Conservation (phyloP, 2,888 invertebrate genomes). For the Mythimna albipuncta region DNA sequence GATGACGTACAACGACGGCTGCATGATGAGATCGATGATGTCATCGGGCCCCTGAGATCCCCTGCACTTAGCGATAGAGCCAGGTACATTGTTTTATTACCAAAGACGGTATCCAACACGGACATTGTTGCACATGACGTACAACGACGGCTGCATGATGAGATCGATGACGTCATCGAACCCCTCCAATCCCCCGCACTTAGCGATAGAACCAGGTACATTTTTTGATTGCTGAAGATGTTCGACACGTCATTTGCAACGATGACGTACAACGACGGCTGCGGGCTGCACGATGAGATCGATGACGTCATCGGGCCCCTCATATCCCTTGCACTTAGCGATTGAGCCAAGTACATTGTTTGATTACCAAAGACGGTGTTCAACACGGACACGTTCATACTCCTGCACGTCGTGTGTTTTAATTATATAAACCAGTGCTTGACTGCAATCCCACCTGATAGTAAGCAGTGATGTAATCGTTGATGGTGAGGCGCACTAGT, state of each 20-base stretch:
- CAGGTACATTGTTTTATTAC: conserved; percentile 74
- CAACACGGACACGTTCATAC: conserved; percentile 91
- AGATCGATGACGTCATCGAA: conserved; percentile 91
- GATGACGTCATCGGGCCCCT: conserved; percentile 90
- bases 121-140: conserved; percentile 90
- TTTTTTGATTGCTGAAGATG: conserved; percentile 81
- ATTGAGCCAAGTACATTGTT: conserved; percentile 85
- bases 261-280: conserved; percentile 90
- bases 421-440: too few relatives aligned
- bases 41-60: conserved; percentile 89
- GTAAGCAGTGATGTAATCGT: too few relatives aligned
- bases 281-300: conserved; percentile 91
- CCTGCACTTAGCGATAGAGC: conserved; percentile 90
- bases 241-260: conserved; percentile 91
- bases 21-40: conserved; percentile 91
- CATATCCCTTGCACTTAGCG: conserved; percentile 88
- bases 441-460: too few relatives aligned
- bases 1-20: conserved; percentile 90
- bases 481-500: too few relatives aligned
- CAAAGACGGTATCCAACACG: conserved; percentile 92
- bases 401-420: conserved; percentile 89
- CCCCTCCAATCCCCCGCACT: conserved; percentile 88
- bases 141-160: conserved; percentile 90
- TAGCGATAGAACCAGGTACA: conserved; percentile 88
- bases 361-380: conserved; percentile 90